Percentiles rank a stretch among this genome's conserved stretches.
These are phyloP conservation scores for Leptinotarsa undecemlineata DNA, from an alignment of 1,140 invertebrate species.

Conservation along the genomic window DNA sequence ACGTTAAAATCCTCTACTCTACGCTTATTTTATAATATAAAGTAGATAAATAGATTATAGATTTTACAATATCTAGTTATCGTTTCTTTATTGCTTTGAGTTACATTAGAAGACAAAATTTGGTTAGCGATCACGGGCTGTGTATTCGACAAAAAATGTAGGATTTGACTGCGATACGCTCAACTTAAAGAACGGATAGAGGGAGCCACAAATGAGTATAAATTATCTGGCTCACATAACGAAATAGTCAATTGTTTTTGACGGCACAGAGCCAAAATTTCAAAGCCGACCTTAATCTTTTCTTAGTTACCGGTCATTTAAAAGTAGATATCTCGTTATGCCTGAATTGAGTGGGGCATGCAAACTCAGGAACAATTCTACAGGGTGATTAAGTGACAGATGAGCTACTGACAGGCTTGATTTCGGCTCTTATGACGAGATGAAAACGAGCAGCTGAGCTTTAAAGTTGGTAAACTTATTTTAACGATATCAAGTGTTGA, in stretches of 20 bases:
- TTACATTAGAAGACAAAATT: conserved; percentile 56
- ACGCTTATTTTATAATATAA: conserved; percentile 41
- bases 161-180: background rate
- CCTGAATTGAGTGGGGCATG: background rate
- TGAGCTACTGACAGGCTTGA: too few relatives aligned
- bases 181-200: too few relatives aligned
- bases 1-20: conserved; percentile 39
- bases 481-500: too few relatives aligned
- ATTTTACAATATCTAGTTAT: conserved; percentile 49
- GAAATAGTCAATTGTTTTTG: background rate
- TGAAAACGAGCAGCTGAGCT: too few relatives aligned
- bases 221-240: conserved; percentile 2
- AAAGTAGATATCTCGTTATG: background rate
- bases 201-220: too few relatives aligned
- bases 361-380: background rate
- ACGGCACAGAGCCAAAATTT: conserved; percentile 6
- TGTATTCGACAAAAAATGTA: background rate
- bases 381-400: too few relatives aligned
- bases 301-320: conserved; percentile 1
- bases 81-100: conserved; percentile 56
- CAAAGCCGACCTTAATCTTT: background rate
- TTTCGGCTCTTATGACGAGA: too few relatives aligned
- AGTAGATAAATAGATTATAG: conserved; percentile 52
- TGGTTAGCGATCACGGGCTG: conserved; percentile 33
- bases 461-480: too few relatives aligned